Evolutionary conservation across 2,113 vertebrate genomes (phyloP).

Genomic region (Festucalex cinctus): DNA sequence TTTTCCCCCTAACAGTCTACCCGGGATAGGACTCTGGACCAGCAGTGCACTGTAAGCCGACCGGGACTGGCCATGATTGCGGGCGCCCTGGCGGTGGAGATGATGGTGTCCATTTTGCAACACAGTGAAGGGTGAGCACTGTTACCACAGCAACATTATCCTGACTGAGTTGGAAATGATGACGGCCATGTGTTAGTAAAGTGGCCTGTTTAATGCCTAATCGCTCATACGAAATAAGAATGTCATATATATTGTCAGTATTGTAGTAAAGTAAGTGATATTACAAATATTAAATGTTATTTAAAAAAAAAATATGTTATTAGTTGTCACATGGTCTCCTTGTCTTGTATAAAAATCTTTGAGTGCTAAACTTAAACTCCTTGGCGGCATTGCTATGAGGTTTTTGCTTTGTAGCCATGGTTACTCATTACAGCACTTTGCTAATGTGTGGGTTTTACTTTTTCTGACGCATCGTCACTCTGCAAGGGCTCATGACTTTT

Average conservation of each 20-base stretch:
- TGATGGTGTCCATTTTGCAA: slow-evolving; percentile 95
- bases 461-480: background rate
- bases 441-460: background rate
- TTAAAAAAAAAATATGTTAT: slow-evolving; percentile 28
- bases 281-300: too few species aligned
- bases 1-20: slow-evolving; percentile 83
- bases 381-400: background rate
- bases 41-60: slow-evolving; percentile 96
- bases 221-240: background rate
- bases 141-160: background rate
- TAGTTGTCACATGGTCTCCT: slow-evolving; percentile 23
- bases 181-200: background rate
- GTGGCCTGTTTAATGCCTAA: background rate
- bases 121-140: slow-evolving; percentile 90
- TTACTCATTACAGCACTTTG: background rate
- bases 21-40: slow-evolving; percentile 91
- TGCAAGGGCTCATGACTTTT: background rate
- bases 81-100: slow-evolving; percentile 91
- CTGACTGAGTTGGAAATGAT: background rate
- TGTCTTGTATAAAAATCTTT: slow-evolving; percentile 40
- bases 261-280: too few species aligned
- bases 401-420: background rate
- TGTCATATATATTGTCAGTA: too few species aligned
- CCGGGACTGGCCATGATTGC: slow-evolving; percentile 95
- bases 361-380: slow-evolving; percentile 2